Conservation (phyloP, 2,888 invertebrate species). For the Anthrax anthrax region DNA sequence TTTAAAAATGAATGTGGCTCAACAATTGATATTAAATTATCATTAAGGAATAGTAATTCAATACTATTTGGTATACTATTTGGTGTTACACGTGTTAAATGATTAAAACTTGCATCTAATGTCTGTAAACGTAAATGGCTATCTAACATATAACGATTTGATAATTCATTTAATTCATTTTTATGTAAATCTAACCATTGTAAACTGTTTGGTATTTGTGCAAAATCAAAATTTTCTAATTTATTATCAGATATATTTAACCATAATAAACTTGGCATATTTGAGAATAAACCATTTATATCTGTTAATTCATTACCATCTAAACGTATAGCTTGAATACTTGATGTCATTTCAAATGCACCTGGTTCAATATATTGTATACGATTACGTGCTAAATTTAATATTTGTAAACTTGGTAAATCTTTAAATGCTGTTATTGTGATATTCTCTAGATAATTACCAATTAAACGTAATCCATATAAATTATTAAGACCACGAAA, state of each 20-base stretch:
- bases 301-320: conserved; percentile 74
- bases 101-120: conserved; percentile 82
- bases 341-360: conserved; percentile 63
- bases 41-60: conserved; percentile 73
- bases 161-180: conserved; percentile 65
- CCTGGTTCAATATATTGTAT: conserved; percentile 64
- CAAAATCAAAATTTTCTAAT: conserved; percentile 78
- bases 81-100: conserved; percentile 60
- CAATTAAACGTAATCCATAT: conserved; percentile 75
- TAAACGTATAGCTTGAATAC: conserved; percentile 71
- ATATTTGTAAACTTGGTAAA: conserved; percentile 65
- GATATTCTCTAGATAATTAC: conserved; percentile 72
- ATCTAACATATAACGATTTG: conserved; percentile 57
- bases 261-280: conserved; percentile 72
- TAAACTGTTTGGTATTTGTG: conserved; percentile 63
- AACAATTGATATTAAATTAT: conserved; percentile 72
- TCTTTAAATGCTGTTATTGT: conserved; percentile 66
- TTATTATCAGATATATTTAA: conserved; percentile 84
- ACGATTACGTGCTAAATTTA: conserved; percentile 78
- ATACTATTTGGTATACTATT: conserved; percentile 70
- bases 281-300: conserved; percentile 69
- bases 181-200: conserved; percentile 85
- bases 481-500: conserved; percentile 75
- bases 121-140: conserved; percentile 63
- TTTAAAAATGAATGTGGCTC: conserved; percentile 81